These are phyloP conservation scores for Loxodonta africana DNA, from an alignment of 2,113 vertebrate species.

Conservation along the genomic window DNA sequence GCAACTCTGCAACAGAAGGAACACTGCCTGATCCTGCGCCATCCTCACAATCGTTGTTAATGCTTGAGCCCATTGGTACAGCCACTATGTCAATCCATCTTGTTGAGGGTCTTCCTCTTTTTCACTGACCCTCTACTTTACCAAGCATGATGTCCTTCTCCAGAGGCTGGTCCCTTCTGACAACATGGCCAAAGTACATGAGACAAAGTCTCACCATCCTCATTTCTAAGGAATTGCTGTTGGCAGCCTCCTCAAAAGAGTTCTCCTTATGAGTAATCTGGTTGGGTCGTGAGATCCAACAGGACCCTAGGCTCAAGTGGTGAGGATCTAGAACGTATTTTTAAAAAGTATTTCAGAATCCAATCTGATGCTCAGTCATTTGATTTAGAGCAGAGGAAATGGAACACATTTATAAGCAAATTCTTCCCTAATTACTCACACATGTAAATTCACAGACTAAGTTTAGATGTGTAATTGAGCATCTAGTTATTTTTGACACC, in stretches of 20 bases:
- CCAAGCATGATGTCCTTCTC: too few species aligned
- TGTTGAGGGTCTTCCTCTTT: too few species aligned
- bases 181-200: too few species aligned
- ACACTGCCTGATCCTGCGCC: too few species aligned
- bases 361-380: conserved; percentile 64
- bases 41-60: too few species aligned
- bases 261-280: not conserved
- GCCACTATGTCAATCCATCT: too few species aligned
- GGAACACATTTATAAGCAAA: conserved; percentile 82
- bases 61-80: too few species aligned
- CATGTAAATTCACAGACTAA: conserved; percentile 81
- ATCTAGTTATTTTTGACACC: conserved; percentile 74
- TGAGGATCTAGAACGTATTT: not conserved
- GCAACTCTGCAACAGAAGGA: too few species aligned
- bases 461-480: conserved; percentile 81
- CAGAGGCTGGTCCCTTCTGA: too few species aligned
- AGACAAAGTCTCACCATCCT: too few species aligned
- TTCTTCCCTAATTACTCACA: conserved; percentile 82
- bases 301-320: not conserved
- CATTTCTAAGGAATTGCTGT: too few species aligned
- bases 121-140: too few species aligned
- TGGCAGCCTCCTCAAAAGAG: not conserved
- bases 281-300: not conserved
- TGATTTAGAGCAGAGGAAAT: conserved; percentile 82
- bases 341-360: conserved; percentile 51